Conservation (phyloP, 2,797 vertebrate species). For the Xyrichtys novacula region DNA sequence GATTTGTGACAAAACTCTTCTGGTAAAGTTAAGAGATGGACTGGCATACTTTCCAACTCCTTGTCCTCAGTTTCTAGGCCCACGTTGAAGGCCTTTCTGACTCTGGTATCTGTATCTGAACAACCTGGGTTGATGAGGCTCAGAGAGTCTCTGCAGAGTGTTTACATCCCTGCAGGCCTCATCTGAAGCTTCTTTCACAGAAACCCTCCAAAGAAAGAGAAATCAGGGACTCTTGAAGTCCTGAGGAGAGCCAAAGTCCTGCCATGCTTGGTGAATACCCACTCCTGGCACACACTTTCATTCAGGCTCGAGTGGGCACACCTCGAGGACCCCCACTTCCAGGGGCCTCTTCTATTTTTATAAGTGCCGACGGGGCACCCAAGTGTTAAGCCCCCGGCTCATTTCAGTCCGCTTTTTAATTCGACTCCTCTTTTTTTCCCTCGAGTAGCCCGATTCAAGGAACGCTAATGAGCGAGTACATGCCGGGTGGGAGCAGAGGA, state of each 20-base stretch:
- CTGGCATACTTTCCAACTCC: background rate
- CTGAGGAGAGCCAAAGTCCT: conserved; percentile 61
- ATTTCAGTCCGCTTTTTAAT: conserved; percentile 62
- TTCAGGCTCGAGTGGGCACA: conserved; percentile 73
- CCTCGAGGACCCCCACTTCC: conserved; percentile 61
- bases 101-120: background rate
- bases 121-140: conserved; percentile 47
- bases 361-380: conserved; percentile 62
- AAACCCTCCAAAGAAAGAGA: conserved; percentile 48
- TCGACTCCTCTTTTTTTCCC: conserved; percentile 26
- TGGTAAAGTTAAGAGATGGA: too few species aligned
- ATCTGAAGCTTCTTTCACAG: conserved; percentile 37
- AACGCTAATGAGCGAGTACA: conserved; percentile 64
- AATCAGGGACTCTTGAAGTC: conserved; percentile 55
- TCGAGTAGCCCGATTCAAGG: conserved; percentile 42
- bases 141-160: conserved; percentile 60
- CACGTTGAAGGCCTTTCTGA: background rate
- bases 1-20: too few species aligned
- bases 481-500: conserved; percentile 59
- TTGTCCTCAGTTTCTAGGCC: background rate
- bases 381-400: conserved; percentile 60
- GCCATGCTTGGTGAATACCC: conserved; percentile 67
- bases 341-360: conserved; percentile 65
- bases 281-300: conserved; percentile 70
- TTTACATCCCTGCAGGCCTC: conserved; percentile 52